These are phyloP conservation scores for Rhopalosiphum nymphaeae DNA, from an alignment of 2,888 invertebrate species.

Conservation along the genomic window DNA sequence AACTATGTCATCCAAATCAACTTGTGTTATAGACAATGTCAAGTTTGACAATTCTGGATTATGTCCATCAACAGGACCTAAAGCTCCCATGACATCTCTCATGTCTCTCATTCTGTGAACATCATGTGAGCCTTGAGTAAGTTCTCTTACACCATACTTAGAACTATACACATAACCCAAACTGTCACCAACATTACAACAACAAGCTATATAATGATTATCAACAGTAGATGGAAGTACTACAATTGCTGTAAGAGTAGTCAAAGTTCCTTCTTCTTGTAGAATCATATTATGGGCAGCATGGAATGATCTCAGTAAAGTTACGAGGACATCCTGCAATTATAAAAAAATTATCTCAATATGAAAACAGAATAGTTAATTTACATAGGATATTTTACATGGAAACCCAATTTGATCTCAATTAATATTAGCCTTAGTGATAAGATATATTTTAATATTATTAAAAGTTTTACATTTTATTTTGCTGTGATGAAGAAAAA, in stretches of 20 bases:
- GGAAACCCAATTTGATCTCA: neutral
- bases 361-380: neutral
- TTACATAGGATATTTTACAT: neutral
- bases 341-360: constrained; percentile 43
- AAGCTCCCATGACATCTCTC: constrained; percentile 88
- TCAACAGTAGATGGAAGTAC: constrained; percentile 75
- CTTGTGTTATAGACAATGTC: constrained; percentile 85
- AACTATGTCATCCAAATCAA: constrained; percentile 85
- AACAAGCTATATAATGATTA: constrained; percentile 80
- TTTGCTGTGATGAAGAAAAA: neutral
- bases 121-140: constrained; percentile 87
- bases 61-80: constrained; percentile 87
- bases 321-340: constrained; percentile 80
- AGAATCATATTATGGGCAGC: constrained; percentile 88
- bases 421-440: neutral
- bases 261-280: constrained; percentile 84
- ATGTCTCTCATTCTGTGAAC: constrained; percentile 86
- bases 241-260: constrained; percentile 86
- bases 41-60: constrained; percentile 90
- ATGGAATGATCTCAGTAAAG: constrained; percentile 83
- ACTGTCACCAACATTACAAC: constrained; percentile 91
- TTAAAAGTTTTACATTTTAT: neutral
- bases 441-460: neutral
- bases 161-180: constrained; percentile 87
- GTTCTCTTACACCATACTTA: constrained; percentile 84